These are phyloP conservation scores for Formica selysi DNA, from an alignment of 1,140 invertebrate genomes.

Conservation along the genomic window DNA sequence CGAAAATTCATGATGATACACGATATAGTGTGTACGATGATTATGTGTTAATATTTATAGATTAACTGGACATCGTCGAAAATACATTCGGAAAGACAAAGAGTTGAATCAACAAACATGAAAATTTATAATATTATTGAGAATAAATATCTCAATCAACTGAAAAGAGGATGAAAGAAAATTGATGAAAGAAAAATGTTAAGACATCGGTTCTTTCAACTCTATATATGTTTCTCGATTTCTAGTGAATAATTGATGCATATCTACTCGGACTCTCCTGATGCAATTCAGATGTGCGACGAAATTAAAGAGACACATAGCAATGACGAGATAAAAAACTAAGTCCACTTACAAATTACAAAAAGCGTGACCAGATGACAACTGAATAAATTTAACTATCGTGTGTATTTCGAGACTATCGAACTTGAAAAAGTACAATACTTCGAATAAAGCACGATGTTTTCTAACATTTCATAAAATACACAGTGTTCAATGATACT, in stretches of 20 bases:
- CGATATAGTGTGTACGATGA: too few species aligned
- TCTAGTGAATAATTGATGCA: slow-evolving; percentile 6
- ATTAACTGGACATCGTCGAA: not conserved
- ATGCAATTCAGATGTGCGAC: not conserved
- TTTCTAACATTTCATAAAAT: not conserved
- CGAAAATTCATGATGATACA: not conserved
- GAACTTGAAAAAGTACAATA: not conserved
- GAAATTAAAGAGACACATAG: not conserved
- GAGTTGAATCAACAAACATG: not conserved
- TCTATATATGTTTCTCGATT: not conserved
- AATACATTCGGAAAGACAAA: not conserved
- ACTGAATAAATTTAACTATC: not conserved
- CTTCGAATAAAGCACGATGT: not conserved
- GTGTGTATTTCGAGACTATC: not conserved
- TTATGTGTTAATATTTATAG: not conserved
- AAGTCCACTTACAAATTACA: not conserved
- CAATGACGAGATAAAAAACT: not conserved
- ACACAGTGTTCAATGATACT: not conserved
- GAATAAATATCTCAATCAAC: not conserved
- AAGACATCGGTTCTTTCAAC: not conserved
- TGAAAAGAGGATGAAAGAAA: too few species aligned
- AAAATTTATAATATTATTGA: not conserved
- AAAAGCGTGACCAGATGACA: not conserved
- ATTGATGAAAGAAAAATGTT: not conserved
- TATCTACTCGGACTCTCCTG: slow-evolving; percentile 1